Evolutionary conservation across 2,113 vertebrate genomes (phyloP).

Genomic region (Setophaga kirtlandii): DNA sequence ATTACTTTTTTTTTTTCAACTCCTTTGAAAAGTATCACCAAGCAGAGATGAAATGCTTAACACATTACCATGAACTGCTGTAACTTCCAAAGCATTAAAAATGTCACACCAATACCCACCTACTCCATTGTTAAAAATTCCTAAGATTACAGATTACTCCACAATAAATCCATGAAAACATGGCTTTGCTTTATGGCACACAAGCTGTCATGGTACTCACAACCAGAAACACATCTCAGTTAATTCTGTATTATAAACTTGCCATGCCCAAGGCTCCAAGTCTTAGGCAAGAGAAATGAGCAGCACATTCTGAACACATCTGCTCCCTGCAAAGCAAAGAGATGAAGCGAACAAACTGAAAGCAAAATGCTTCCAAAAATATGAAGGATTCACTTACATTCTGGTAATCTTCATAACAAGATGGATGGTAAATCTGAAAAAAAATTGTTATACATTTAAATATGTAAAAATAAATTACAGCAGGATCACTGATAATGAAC

Average conservation of each 20-base stretch:
- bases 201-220: background rate
- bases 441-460: background rate
- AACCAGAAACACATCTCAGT: background rate
- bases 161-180: background rate
- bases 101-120: background rate
- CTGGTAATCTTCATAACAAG: constrained; percentile 97
- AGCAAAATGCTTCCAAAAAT: background rate
- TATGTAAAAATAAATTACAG: background rate
- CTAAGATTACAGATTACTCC: background rate
- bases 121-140: background rate
- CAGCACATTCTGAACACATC: background rate
- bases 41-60: background rate
- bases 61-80: background rate
- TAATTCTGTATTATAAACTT: background rate
- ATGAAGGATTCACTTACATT: constrained; percentile 83
- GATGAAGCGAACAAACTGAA: background rate
- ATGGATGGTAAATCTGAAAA: constrained; percentile 94
- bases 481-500: background rate
- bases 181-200: background rate
- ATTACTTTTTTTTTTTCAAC: background rate
- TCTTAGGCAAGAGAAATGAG: background rate
- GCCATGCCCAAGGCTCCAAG: background rate
- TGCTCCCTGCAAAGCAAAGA: background rate
- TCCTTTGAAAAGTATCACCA: background rate
- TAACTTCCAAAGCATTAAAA: background rate